Evolutionary conservation across 2,113 vertebrate species (phyloP).

Genomic region (Pseudopodoces humilis): DNA sequence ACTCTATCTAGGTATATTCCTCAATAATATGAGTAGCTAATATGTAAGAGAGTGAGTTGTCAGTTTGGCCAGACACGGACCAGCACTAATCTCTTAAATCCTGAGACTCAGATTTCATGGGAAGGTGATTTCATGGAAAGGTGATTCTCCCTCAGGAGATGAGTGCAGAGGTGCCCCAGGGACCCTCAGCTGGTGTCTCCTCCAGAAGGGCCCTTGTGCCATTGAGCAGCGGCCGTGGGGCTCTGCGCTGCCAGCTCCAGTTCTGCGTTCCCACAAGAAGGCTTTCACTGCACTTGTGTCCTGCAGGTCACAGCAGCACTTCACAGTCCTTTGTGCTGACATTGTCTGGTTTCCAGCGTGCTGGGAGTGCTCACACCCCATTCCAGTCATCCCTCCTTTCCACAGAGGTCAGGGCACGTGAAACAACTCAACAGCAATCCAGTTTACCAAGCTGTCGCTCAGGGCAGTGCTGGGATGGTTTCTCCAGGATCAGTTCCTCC

Average conservation of each 20-base stretch:
- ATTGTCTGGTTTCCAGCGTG: accelerated
- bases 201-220: no score
- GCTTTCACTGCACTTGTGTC: not conserved
- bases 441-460: not conserved
- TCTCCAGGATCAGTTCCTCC: not conserved
- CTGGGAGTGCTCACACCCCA: not conserved
- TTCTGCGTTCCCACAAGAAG: not conserved
- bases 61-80: not conserved
- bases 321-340: not conserved
- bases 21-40: not conserved
- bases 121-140: not conserved
- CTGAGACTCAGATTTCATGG: not conserved
- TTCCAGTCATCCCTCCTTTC: not conserved
- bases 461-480: not conserved
- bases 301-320: not conserved
- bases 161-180: not conserved
- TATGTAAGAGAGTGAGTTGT: not conserved
- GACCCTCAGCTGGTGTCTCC: not conserved
- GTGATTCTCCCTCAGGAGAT: not conserved
- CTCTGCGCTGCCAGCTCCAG: not conserved
- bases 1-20: not conserved
- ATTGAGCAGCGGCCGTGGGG: accelerated
- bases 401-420: not conserved
- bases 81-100: not conserved
- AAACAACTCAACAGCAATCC: not conserved